Evolutionary conservation across 2,797 vertebrate genomes (phyloP), one percentile per base, ranked within the genome.

Genomic region (Acanthurus tractus): DNA sequence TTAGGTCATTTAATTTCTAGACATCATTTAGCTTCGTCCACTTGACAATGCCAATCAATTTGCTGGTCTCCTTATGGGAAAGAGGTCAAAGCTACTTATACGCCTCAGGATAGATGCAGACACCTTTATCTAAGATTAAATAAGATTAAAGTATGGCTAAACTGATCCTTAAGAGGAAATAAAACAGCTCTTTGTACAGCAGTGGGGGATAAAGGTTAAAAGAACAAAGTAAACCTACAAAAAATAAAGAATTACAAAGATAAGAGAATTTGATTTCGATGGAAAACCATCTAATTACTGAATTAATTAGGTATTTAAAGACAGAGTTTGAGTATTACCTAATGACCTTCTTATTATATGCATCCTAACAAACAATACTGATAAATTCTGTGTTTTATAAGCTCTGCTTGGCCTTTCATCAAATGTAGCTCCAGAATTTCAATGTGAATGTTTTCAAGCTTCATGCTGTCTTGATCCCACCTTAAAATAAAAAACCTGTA

Each of bases 1-100:
- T 78, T 78, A 49, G 72, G 78, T 79, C 83, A 76, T 89, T 91
- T 88, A 34, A 86, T 90, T 86, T 85, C 79, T 50, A 49, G 63
- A 70, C 71, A 86, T 87, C 78, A 84, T 89, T 86, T 84, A 78
- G 80, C 74, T 40, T 68, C 54, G 61, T 76, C 64, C 59, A 84
- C 84, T 79, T 77, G 76, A 87, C 80, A 80, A 87, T 70, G 86
- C 64, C 85, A 88, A 85, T 90, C 74, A 76, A 87, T 83, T 84
- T 83, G 63, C 55, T 45, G 10, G n/a, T 42, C 54, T 81, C 79
- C 79, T 72, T 14, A 45, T 46, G 46, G 80, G 56, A 55, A 58
- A 56, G 74, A 73, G 68, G 76, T 58, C 76, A 69, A 18, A 57
- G 57, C 53, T 36, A 3, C 8, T 23, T 63, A 74, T 65, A 54